Evolutionary conservation across 2,797 vertebrate genomes (phyloP).

Genomic region (Pempheris klunzingeri): DNA sequence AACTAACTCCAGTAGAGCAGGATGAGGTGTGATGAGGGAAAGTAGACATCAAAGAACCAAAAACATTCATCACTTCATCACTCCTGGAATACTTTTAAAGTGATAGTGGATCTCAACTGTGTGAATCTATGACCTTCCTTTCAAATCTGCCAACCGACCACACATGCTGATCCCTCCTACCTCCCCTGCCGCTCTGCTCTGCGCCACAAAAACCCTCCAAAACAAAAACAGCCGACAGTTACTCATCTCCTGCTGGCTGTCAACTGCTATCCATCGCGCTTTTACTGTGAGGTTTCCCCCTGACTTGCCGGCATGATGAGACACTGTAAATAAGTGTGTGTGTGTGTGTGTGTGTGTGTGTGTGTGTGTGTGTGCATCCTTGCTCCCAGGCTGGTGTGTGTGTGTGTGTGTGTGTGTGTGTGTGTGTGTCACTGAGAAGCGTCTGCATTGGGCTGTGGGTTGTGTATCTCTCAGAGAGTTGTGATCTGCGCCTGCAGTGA

Average conservation of each 20-base stretch:
- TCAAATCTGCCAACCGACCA: slow-evolving; percentile 37
- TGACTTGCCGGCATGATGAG: slow-evolving; percentile 32
- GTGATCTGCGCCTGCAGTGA: slow-evolving; percentile 26
- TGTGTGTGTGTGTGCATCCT: not conserved
- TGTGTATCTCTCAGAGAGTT: slow-evolving; percentile 21
- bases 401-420: slow-evolving; percentile 12
- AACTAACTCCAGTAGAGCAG: not conserved
- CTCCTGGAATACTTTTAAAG: slow-evolving; percentile 41
- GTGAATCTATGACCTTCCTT: slow-evolving; percentile 55
- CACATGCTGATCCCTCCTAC: slow-evolving; percentile 36
- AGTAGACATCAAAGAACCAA: not conserved
- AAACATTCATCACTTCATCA: slow-evolving; percentile 16
- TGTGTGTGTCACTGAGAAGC: slow-evolving; percentile 4
- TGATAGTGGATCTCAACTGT: slow-evolving; percentile 28
- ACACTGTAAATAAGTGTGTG: slow-evolving; percentile 19
- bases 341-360: slow-evolving; percentile 12
- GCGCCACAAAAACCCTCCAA: not conserved
- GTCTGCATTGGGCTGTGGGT: slow-evolving; percentile 34
- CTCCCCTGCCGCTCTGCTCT: slow-evolving; percentile 9
- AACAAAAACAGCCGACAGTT: slow-evolving; percentile 49
- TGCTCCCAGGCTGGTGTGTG: slow-evolving; percentile 22
- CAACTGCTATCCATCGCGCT: slow-evolving; percentile 50
- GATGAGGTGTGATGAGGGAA: not conserved
- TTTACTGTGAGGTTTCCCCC: slow-evolving; percentile 47
- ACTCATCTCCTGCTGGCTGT: slow-evolving; percentile 64